These are phyloP conservation scores for Takifugu flavidus DNA, from an alignment of 2,113 vertebrate species.

Conservation along the genomic window DNA sequence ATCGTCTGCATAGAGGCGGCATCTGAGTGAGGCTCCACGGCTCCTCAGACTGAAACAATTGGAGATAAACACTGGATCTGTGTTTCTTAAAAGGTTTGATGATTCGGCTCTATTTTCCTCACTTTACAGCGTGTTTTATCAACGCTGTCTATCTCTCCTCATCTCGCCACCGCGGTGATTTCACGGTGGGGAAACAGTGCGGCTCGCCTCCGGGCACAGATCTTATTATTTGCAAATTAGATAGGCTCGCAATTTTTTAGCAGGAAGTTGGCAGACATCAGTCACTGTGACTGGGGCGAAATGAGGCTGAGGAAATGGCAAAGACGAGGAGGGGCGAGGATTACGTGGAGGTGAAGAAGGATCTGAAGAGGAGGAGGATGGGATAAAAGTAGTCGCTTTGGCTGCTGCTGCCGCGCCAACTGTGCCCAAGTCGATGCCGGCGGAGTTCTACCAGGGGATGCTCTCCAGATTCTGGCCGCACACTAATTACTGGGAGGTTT, in stretches of 20 bases:
- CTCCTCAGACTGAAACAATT: no score
- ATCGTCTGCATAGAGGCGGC: no score
- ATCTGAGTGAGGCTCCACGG: no score
- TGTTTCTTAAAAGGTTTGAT: background rate
- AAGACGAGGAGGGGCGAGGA: slow-evolving; percentile 12
- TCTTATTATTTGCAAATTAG: slow-evolving; percentile 38
- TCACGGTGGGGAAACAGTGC: slow-evolving; percentile 9
- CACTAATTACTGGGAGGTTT: slow-evolving; percentile 72
- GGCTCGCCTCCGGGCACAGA: slow-evolving; percentile 9
- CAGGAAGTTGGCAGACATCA: slow-evolving; percentile 35
- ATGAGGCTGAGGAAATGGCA: slow-evolving; percentile 35
- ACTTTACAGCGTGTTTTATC: background rate
- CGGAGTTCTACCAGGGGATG: slow-evolving; percentile 53
- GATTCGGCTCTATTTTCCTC: background rate
- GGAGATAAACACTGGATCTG: no score
- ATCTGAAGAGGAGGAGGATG: slow-evolving; percentile 31
- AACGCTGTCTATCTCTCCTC: background rate
- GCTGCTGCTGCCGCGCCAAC: slow-evolving; percentile 37
- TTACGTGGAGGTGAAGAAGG: slow-evolving; percentile 24
- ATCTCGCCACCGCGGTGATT: slow-evolving; percentile 1
- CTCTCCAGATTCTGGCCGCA: slow-evolving; percentile 61
- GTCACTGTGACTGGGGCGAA: slow-evolving; percentile 21
- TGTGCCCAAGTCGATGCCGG: slow-evolving; percentile 26
- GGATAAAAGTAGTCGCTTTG: slow-evolving; percentile 34
- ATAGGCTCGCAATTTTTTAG: slow-evolving; percentile 27